phyloP scores from a whole-genome alignment of 2,797 vertebrate species.

The Hydrocynus forskahlii region DNA sequence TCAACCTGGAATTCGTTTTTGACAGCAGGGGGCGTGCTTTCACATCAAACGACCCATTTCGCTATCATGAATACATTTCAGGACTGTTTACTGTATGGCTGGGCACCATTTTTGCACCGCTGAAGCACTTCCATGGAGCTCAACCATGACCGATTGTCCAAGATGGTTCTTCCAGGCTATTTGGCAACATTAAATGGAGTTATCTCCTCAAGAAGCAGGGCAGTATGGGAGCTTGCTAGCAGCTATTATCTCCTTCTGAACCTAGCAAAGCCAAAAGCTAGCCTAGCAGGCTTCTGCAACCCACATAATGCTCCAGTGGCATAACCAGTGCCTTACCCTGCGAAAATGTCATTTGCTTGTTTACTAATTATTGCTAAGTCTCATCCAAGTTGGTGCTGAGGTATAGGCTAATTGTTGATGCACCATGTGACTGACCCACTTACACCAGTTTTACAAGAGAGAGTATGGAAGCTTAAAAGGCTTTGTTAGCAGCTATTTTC shows the following conservation, averaged over 20 bases:
- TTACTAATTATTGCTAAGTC: too few relatives aligned
- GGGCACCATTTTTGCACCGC: neutral
- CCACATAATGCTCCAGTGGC: neutral
- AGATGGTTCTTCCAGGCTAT: constrained; percentile 36
- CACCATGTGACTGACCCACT: too few relatives aligned
- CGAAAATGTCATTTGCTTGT: too few relatives aligned
- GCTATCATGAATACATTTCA: constrained; percentile 25
- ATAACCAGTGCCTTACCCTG: neutral
- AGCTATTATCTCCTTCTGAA: constrained; percentile 36
- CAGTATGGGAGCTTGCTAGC: constrained; percentile 8
- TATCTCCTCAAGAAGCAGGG: constrained; percentile 19
- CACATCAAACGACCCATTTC: constrained; percentile 7
- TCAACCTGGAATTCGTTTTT: neutral
- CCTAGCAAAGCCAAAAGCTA: neutral
- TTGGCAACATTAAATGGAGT: constrained; percentile 39
- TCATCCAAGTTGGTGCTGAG: too few relatives aligned
- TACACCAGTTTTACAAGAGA: too few relatives aligned
- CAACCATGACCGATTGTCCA: constrained; percentile 36
- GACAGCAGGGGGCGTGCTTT: constrained; percentile 21
- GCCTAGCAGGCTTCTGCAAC: neutral
- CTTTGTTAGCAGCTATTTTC: too few relatives aligned
- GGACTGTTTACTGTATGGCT: neutral
- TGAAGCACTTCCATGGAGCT: constrained; percentile 35
- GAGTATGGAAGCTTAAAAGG: too few relatives aligned
- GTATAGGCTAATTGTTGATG: too few relatives aligned